Conservation (phyloP, 1,140 invertebrate genomes). For the Drosophila kurseongensis region DNA sequence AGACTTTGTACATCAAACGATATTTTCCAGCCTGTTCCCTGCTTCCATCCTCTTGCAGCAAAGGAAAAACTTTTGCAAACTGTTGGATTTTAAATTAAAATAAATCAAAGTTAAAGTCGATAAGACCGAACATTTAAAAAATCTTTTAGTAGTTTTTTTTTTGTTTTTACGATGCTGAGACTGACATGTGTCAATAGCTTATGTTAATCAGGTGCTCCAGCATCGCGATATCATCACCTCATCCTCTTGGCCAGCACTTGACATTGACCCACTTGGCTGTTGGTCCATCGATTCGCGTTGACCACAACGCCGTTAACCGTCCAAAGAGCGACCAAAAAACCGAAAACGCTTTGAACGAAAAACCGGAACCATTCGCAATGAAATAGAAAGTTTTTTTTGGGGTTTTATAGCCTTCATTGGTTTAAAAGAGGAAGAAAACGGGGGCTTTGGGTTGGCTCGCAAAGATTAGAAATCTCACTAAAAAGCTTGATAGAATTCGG, state of each 20-base stretch:
- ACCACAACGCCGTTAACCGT: constrained; percentile 50
- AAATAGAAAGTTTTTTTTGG: constrained; percentile 73
- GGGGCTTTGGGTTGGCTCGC: background rate
- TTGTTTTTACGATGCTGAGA: constrained; percentile 9
- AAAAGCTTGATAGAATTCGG: constrained; percentile 12
- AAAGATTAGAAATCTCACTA: constrained; percentile 19
- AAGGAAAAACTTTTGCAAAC: constrained; percentile 44
- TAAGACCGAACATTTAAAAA: background rate
- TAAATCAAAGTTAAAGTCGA: constrained; percentile 11
- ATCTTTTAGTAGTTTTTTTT: background rate
- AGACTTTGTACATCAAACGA: constrained; percentile 61
- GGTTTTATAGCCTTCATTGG: constrained; percentile 12
- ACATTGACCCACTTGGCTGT: constrained; percentile 74
- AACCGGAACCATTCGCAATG: constrained; percentile 70
- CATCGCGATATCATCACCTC: constrained; percentile 49
- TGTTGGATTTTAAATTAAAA: constrained; percentile 64
- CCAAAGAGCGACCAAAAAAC: constrained; percentile 44
- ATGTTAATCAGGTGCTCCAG: constrained; percentile 58
- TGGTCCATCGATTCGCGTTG: constrained; percentile 68
- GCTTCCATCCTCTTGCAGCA: constrained; percentile 6
- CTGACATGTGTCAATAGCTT: constrained; percentile 48
- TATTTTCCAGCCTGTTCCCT: constrained; percentile 21
- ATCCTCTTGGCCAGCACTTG: constrained; percentile 44
- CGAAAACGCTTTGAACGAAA: constrained; percentile 25
- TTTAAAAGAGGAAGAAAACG: constrained; percentile 13